Evolutionary conservation across 2,797 vertebrate genomes (phyloP).

Genomic region (Peromyscus melanophrys): DNA sequence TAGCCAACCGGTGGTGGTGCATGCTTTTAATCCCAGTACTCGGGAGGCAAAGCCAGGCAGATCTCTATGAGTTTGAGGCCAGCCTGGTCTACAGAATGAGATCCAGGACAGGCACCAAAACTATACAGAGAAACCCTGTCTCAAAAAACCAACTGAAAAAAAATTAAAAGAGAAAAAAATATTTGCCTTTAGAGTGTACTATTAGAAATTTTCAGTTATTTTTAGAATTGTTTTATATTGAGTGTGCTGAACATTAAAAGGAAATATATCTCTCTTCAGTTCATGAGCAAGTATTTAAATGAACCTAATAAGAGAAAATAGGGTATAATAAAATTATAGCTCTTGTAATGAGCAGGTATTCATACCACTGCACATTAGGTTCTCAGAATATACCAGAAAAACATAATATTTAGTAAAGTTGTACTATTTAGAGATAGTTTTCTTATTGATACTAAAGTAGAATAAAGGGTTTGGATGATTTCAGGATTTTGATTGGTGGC

Average conservation of each 20-base stretch:
- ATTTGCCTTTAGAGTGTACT: not conserved
- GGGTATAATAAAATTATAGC: not conserved
- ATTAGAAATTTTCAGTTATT: not conserved
- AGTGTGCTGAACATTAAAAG: not conserved
- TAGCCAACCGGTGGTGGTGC: too few relatives aligned
- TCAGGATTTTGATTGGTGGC: not conserved
- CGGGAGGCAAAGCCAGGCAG: too few relatives aligned
- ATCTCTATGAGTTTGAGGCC: too few relatives aligned
- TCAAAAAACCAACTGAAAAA: too few relatives aligned
- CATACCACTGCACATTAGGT: rapidly evolving
- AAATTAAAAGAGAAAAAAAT: not conserved
- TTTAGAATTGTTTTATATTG: not conserved
- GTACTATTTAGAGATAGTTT: not conserved
- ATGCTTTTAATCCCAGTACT: too few relatives aligned
- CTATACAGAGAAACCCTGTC: too few relatives aligned
- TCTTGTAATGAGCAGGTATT: not conserved
- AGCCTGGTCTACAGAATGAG: too few relatives aligned
- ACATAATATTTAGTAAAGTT: not conserved
- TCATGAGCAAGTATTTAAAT: not conserved
- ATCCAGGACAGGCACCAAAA: too few relatives aligned
- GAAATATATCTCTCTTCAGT: not conserved
- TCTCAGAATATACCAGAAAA: not conserved
- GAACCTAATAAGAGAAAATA: not conserved
- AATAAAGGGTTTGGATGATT: not conserved
- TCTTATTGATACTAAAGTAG: not conserved